Evolutionary conservation across 2,113 vertebrate genomes (phyloP).

Genomic region (Rhineura floridana): DNA sequence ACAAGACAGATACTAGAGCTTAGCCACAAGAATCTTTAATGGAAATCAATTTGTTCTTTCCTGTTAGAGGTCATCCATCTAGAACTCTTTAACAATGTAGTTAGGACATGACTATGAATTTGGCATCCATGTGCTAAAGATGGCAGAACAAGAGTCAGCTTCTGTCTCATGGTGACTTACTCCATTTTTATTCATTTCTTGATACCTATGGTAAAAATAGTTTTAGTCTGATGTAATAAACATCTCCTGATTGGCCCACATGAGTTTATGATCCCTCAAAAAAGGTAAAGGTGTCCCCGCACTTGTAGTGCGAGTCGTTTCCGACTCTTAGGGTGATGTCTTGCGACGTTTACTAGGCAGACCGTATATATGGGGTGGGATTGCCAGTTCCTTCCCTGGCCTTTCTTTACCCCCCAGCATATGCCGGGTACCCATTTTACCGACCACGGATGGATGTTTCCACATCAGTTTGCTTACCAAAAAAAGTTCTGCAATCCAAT

Average conservation of each 20-base stretch:
- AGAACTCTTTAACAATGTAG: background rate
- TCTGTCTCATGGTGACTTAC: background rate
- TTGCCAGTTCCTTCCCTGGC: too few species aligned
- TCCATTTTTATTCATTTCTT: background rate
- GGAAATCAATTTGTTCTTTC: background rate
- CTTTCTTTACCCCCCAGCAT: too few species aligned
- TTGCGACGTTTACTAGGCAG: too few species aligned
- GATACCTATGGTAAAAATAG: background rate
- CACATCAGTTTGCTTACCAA: too few species aligned
- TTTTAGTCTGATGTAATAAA: background rate
- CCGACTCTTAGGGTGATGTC: too few species aligned
- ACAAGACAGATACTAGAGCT: constrained; percentile 1
- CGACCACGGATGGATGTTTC: too few species aligned
- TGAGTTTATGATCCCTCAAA: background rate
- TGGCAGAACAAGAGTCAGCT: background rate
- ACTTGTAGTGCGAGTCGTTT: too few species aligned
- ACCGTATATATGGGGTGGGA: too few species aligned
- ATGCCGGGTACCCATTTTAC: too few species aligned
- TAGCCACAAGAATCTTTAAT: constrained; percentile 1
- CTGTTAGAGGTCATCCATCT: background rate
- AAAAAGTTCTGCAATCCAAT: too few species aligned
- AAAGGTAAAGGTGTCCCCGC: too few species aligned
- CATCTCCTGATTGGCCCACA: background rate
- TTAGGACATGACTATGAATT: background rate
- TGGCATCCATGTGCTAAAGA: background rate